Evolutionary conservation across 2,888 invertebrate species (phyloP), one percentile per base, ranked within the genome.

Genomic region (Rhogogaster chlorosoma): DNA sequence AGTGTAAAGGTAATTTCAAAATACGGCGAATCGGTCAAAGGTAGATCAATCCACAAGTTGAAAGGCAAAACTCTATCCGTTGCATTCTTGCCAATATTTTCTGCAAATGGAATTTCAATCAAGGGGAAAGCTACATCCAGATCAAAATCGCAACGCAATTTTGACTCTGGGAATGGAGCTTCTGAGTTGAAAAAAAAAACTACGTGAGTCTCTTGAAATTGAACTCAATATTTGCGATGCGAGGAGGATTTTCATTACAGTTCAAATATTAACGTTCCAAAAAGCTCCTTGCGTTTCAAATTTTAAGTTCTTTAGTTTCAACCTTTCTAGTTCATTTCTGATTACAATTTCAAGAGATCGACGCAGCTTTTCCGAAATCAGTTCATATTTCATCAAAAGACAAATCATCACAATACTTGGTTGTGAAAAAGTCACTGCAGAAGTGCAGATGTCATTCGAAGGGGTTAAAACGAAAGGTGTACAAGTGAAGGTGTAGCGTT

Each of bases 51-150:
- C 87, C 87, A 89, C 15, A 90, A 32, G n/a, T 87, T 88, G 73
- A 90, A 89, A 0, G 90, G 90, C 9, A 89, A 73, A 32, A 84
- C 67, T 78, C 90, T 87, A 3, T 90, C 88, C 2, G 88, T 86
- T 53, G 83, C 86, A 38, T 91, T 88, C 26, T 22, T 86, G 2
- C 86, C 87, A 5, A 88, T 86, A 83, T 89, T 89, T 26, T 85
- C 89, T 89, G 32, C 9, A 57, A 53, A 53, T 45, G 15, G n/a
- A 45, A 32, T 32, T 7, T 53, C 2, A 29, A 38, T 70, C n/a
- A 36, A 5, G 5, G 10, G 1, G n/a, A 18, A 15, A 12, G 53
- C 53, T 53, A 53, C 7, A n/a, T n/a, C 18, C n/a, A 53, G 6
- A 53, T 7, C 1, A 53, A n/a, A 53, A 53, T 53, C n/a, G n/a